A percentile compares a stretch with the other conserved stretches of the same genome.
phyloP scores from a whole-genome alignment of 2,888 invertebrate species.

The Rhorus exstirpatorius region DNA sequence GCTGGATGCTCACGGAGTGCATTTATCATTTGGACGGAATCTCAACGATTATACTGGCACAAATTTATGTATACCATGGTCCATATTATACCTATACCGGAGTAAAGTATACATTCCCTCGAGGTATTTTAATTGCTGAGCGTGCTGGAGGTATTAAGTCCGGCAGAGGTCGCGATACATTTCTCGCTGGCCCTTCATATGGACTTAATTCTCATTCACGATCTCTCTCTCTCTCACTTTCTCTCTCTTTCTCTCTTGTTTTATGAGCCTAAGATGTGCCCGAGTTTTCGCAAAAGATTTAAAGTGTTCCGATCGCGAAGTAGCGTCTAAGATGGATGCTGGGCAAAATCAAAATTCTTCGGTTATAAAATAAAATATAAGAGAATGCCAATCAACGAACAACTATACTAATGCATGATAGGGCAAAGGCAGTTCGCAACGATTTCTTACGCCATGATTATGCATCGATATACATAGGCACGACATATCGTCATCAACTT shows the following conservation, averaged over 20 bases:
- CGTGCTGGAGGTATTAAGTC: slow-evolving; percentile 42
- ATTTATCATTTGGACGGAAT: slow-evolving; percentile 77
- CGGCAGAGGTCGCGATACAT: slow-evolving; percentile 26
- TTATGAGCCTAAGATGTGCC: slow-evolving; percentile 5
- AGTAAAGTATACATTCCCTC: slow-evolving; percentile 1
- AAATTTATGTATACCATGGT: neutral
- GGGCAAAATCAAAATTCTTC: too few species aligned
- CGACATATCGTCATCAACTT: neutral
- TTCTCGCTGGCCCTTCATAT: slow-evolving; percentile 46
- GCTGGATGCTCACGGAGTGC: slow-evolving; percentile 70
- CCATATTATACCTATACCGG: neutral
- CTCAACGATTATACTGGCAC: slow-evolving; percentile 67
- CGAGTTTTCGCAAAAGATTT: slow-evolving; percentile 2
- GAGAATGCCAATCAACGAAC: too few species aligned
- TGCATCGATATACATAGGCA: too few species aligned
- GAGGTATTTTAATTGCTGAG: slow-evolving; percentile 77
- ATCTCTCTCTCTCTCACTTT: neutral
- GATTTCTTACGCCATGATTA: too few species aligned
- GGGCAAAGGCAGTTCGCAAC: too few species aligned
- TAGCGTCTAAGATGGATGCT: neutral
- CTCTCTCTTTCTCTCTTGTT: neutral
- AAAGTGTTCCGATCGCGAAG: neutral
- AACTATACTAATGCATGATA: too few species aligned
- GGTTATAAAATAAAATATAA: too few species aligned
- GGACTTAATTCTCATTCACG: slow-evolving; percentile 36